Conservation (phyloP, 2,888 invertebrate species). For the Odontothrips loti region DNA sequence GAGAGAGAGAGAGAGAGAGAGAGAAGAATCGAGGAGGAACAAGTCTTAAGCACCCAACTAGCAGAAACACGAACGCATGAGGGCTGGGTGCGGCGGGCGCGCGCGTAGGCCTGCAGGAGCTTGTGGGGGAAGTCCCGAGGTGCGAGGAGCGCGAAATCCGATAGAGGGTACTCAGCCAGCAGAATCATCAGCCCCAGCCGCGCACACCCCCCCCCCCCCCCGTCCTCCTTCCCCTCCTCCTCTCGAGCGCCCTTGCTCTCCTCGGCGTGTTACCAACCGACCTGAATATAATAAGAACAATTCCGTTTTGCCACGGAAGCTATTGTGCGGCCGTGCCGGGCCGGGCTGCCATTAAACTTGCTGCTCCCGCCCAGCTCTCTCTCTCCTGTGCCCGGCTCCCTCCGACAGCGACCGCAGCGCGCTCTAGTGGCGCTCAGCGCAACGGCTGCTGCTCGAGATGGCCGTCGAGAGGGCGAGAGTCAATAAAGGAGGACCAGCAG, state of each 20-base stretch:
- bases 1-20: neutral
- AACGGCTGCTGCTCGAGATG: too few species aligned
- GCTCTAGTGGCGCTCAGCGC: too few species aligned
- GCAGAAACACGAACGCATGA: neutral
- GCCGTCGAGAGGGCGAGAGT: neutral
- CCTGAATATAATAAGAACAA: slow-evolving; percentile 9
- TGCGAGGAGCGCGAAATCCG: too few species aligned
- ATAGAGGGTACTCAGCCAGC: too few species aligned
- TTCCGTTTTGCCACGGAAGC: neutral
- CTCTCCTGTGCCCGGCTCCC: too few species aligned
- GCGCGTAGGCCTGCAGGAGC: neutral
- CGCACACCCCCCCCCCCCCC: neutral
- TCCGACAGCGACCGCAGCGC: neutral
- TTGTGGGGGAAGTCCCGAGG: neutral
- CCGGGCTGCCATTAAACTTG: neutral
- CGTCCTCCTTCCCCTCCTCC: neutral
- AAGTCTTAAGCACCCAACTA: neutral
- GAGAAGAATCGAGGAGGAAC: neutral
- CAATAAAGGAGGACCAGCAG: neutral
- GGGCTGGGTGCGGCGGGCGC: neutral
- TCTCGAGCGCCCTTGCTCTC: neutral
- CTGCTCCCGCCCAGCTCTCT: too few species aligned
- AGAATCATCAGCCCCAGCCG: too few species aligned
- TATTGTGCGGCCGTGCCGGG: neutral
- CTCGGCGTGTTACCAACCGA: neutral